phyloP scores from a whole-genome alignment of 2,113 vertebrate species.

The Bos javanicus region DNA sequence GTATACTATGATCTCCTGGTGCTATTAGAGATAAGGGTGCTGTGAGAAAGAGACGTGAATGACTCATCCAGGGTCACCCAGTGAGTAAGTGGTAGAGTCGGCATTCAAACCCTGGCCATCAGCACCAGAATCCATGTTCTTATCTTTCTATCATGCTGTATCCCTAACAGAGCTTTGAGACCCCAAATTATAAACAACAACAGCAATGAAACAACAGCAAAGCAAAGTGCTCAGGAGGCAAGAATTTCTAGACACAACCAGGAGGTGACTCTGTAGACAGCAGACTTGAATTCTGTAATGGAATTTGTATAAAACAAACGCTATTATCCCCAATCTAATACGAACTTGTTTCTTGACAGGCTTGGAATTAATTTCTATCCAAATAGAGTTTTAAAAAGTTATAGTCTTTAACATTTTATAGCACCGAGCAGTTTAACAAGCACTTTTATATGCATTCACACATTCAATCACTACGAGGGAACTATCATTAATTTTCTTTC shows the following conservation, averaged over 20 bases:
- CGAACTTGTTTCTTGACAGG: not conserved
- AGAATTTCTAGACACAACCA: not conserved
- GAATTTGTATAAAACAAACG: not conserved
- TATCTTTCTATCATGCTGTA: not conserved
- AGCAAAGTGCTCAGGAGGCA: not conserved
- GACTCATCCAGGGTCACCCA: fast-evolving
- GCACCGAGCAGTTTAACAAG: not conserved
- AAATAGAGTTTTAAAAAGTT: not conserved
- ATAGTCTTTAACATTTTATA: not conserved
- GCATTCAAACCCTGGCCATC: not conserved
- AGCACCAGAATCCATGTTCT: not conserved
- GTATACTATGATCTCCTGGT: not conserved
- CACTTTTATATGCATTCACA: not conserved
- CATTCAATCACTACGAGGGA: not conserved
- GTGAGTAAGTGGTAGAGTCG: too few species aligned
- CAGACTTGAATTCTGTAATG: not conserved
- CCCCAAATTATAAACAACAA: too few species aligned
- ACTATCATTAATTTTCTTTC: not conserved
- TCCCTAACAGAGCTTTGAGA: not conserved
- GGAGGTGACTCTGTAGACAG: not conserved
- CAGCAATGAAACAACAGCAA: too few species aligned
- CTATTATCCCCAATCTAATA: not conserved
- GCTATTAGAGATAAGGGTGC: not conserved
- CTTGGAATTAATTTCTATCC: not conserved
- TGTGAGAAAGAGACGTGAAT: not conserved